phyloP scores from a whole-genome alignment of 2,888 invertebrate genomes.

The Tenthredo mesomela region DNA sequence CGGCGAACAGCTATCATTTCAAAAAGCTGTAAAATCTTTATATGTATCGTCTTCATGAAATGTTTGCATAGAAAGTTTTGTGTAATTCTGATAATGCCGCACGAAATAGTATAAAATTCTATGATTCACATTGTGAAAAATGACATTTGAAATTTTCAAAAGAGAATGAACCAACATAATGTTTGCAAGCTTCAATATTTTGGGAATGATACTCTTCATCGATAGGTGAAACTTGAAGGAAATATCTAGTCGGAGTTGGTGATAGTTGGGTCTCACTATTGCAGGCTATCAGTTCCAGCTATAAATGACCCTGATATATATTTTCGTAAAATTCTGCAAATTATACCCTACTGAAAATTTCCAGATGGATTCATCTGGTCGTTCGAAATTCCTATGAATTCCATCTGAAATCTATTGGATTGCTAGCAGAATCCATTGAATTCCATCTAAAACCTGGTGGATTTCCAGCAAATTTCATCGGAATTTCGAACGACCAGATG shows the following conservation, averaged over 20 bases:
- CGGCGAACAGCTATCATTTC: background rate
- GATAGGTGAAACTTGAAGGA: background rate
- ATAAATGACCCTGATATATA: background rate
- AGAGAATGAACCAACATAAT: background rate
- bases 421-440: no score
- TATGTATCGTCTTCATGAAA: background rate
- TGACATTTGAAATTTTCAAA: background rate
- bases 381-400: no score
- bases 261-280: background rate
- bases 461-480: no score
- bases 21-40: background rate
- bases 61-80: background rate
- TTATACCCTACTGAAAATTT: no score
- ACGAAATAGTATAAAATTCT: no score
- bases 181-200: background rate
- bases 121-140: no score
- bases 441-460: no score
- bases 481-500: no score
- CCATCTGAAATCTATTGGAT: no score
- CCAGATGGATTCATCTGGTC: no score
- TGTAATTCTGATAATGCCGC: background rate
- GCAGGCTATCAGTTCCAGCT: background rate
- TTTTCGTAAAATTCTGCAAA: background rate
- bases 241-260: background rate
- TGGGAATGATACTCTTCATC: background rate